Conservation (phyloP, 2,113 vertebrate genomes). For the Callithrix jacchus region DNA sequence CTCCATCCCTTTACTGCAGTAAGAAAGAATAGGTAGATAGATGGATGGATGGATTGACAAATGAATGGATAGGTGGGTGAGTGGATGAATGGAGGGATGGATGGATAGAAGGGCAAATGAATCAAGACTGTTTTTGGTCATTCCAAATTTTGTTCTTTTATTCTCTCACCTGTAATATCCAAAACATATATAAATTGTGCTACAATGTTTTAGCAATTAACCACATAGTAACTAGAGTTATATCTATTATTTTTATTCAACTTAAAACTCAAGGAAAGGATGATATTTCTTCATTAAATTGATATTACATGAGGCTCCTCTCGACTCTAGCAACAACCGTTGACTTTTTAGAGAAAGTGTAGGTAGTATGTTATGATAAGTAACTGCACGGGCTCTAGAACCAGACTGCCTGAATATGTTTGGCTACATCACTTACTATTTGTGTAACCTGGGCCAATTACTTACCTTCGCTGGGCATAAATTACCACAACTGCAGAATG, state of each 20-base stretch:
- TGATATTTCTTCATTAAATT: background rate
- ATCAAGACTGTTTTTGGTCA: background rate
- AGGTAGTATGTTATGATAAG: accelerated
- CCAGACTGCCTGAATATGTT: background rate
- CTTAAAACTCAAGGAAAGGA: background rate
- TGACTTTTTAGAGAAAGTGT: background rate
- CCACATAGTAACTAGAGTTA: background rate
- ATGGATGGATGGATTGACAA: background rate
- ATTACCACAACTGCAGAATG: background rate
- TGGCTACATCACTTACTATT: accelerated
- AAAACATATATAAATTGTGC: background rate
- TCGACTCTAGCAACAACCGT: background rate
- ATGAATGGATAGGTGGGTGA: background rate
- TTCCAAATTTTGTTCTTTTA: background rate
- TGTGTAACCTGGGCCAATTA: background rate
- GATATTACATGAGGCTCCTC: background rate
- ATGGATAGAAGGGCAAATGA: too few relatives aligned
- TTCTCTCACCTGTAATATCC: background rate
- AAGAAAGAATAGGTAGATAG: background rate
- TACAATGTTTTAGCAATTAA: background rate
- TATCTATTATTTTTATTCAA: background rate
- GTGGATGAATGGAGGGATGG: too few relatives aligned
- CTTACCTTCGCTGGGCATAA: background rate
- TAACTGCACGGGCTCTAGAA: background rate
- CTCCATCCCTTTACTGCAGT: background rate